A percentile compares a stretch with the other conserved stretches of the same genome.
phyloP scores from a whole-genome alignment of 2,113 vertebrate species.

The Oreochromis spilurus region DNA sequence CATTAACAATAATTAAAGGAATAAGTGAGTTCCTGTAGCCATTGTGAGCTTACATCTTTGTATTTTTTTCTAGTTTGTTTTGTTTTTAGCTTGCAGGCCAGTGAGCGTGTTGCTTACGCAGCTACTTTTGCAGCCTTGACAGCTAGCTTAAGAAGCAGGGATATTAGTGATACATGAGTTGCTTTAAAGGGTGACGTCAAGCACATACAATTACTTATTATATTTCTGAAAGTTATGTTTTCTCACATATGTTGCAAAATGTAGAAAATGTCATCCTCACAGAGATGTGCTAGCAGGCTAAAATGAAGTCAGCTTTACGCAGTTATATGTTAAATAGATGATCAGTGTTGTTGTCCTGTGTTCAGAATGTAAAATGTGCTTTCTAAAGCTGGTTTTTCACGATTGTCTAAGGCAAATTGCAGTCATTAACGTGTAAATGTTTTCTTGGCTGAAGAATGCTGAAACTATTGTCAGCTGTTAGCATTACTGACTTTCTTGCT shows the following conservation, averaged over 20 bases:
- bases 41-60: background rate
- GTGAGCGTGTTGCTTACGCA: background rate
- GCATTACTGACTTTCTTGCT: background rate
- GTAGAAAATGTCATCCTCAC: background rate
- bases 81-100: background rate
- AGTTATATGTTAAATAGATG: background rate
- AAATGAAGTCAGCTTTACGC: background rate
- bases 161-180: background rate
- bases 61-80: background rate
- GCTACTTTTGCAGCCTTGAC: background rate
- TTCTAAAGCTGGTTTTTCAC: background rate
- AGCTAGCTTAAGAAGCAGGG: background rate
- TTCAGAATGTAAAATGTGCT: background rate
- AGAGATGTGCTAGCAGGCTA: background rate
- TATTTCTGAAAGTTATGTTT: background rate
- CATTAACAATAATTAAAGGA: background rate
- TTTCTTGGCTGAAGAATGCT: constrained; percentile 1
- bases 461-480: background rate
- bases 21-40: background rate
- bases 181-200: background rate
- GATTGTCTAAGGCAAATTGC: background rate
- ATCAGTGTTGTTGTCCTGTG: background rate
- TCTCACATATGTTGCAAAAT: background rate
- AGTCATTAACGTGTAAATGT: background rate
- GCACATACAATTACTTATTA: background rate